These are phyloP conservation scores for Ammodytes marinus DNA, from an alignment of 2,113 vertebrate species.

Conservation along the genomic window DNA sequence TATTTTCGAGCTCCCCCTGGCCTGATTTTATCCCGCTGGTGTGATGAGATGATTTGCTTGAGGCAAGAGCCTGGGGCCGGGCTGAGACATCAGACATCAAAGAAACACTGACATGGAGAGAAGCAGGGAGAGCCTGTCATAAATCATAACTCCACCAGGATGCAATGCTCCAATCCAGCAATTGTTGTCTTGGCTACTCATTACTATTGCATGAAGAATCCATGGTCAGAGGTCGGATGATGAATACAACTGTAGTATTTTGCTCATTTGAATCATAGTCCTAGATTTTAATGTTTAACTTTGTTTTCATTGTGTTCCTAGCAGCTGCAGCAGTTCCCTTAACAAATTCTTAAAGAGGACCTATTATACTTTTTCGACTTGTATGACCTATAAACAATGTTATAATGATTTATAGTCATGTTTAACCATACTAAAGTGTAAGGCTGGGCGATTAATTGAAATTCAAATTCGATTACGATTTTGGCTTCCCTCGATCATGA, in stretches of 20 bases:
- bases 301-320: no score
- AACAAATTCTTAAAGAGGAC: neutral
- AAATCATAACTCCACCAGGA: constrained; percentile 46
- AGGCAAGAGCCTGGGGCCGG: constrained; percentile 67
- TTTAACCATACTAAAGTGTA: no score
- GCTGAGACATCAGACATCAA: constrained; percentile 62
- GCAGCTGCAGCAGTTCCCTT: neutral
- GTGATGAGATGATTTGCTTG: constrained; percentile 64
- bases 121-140: constrained; percentile 25
- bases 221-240: neutral
- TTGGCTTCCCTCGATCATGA: no score
- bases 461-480: no score
- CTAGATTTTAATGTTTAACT: no score
- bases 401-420: no score
- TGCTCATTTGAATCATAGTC: neutral
- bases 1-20: constrained; percentile 28
- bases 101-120: constrained; percentile 28
- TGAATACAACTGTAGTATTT: neutral
- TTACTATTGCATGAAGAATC: constrained; percentile 18
- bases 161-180: constrained; percentile 25
- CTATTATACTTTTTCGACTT: no score
- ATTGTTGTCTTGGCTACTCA: constrained; percentile 41
- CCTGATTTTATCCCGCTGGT: constrained; percentile 26
- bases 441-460: no score
- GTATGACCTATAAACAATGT: no score